Evolutionary conservation across 2,888 invertebrate genomes (phyloP), one percentile per base, ranked within the genome.

Genomic region (Bibio marci): DNA sequence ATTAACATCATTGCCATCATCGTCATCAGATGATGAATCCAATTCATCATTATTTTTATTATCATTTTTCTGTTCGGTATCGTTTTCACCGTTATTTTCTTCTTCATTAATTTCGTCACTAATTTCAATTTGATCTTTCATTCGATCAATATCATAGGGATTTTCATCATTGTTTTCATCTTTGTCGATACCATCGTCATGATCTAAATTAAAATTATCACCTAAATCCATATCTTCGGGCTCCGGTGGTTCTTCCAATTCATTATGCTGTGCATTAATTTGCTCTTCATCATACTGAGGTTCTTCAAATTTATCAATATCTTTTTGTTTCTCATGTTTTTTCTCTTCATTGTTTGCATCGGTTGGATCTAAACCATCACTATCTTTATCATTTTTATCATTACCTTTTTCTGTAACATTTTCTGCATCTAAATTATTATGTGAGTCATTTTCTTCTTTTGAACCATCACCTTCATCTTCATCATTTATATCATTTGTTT

Each of bases 141-240:
- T 80, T 12, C 71, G 66, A 49, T 87, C 86, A 43, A 86, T 76
- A 55, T 88, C 87, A 52, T 87, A 86, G 0, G 86, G 86, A 70
- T 87, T 82, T 45, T 83, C 80, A 22, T 77, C 76, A 41, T 69
- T 42, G 54, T 62, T 62, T 50, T 67, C 61, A 45, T 74, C 70
- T 22, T 65, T 57, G 14, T 57, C 52, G 11, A 51, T 51, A 6
- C 75, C 73, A 18, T 73, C 73, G 7, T 63, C 73, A 53, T 66
- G 75, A 51, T 86, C 83, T n/a, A 85, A 58, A 47, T 83, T 72
- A 48, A 86, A 63, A 52, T 87, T 78, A 35, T 92, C 88, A 0
- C 90, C 88, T 43, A 92, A 60, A 52, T 92, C 88, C 58, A 91
- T 73, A 36, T 80, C 73, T 58, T 91, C 87, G 0, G 87, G 79